phyloP scores from a whole-genome alignment of 2,888 invertebrate species.

The Lithosia quadra region DNA sequence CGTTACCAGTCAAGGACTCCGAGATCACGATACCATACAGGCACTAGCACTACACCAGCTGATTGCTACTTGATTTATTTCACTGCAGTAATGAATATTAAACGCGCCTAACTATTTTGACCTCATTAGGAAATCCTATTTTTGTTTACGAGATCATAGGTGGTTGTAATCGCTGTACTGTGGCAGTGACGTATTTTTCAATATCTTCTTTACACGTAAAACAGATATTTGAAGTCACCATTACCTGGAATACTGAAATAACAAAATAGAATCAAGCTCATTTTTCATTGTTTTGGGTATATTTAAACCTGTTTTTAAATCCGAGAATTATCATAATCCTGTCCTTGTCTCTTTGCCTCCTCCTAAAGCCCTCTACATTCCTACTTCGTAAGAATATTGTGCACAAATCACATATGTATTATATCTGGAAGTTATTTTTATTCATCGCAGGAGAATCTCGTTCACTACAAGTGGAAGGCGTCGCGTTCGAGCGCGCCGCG shows the following conservation, averaged over 20 bases:
- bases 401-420: background rate
- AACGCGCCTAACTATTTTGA: constrained; percentile 6
- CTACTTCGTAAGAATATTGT: background rate
- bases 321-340: too few species aligned
- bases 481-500: constrained; percentile 89
- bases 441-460: constrained; percentile 89
- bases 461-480: constrained; percentile 90
- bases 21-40: constrained; percentile 54
- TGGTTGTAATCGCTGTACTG: background rate
- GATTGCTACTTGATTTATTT: constrained; percentile 61
- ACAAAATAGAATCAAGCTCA: too few species aligned
- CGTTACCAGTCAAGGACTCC: constrained; percentile 67
- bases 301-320: too few species aligned
- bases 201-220: too few species aligned
- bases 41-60: constrained; percentile 43
- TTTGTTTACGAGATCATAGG: background rate
- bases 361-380: background rate
- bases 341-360: too few species aligned
- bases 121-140: constrained; percentile 1
- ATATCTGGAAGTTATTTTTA: constrained; percentile 4
- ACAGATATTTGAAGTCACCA: too few species aligned
- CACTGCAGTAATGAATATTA: constrained; percentile 29
- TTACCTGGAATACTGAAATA: too few species aligned
- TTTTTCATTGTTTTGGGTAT: too few species aligned
- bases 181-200: too few species aligned